Conservation (phyloP, 2,113 vertebrate genomes). For the Brachyhypopomus occidentalis region DNA sequence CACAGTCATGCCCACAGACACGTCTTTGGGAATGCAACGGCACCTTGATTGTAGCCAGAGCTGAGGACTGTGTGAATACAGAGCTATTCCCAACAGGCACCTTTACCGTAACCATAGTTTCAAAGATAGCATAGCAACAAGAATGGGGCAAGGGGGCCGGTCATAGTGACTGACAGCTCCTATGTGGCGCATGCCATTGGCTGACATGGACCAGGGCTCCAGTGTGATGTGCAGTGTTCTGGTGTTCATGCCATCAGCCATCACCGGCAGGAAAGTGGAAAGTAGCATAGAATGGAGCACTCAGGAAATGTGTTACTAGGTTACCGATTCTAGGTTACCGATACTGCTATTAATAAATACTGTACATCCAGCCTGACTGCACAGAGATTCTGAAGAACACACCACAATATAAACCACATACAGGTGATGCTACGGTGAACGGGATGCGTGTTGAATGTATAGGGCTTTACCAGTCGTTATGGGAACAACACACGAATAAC, state of each 20-base stretch:
- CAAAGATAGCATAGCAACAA: slow-evolving; percentile 64
- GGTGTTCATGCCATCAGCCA: slow-evolving; percentile 41
- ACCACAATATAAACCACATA: not conserved
- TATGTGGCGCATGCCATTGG: slow-evolving; percentile 50
- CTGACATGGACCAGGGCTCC: slow-evolving; percentile 31
- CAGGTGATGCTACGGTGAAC: too few relatives aligned
- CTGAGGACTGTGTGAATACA: slow-evolving; percentile 41
- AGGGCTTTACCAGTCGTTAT: not conserved
- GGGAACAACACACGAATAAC: too few relatives aligned
- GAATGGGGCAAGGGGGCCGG: slow-evolving; percentile 59
- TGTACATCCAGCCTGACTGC: not conserved
- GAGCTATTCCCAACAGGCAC: slow-evolving; percentile 53
- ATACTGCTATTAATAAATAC: slow-evolving; percentile 15
- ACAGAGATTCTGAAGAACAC: not conserved
- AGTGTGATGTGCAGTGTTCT: slow-evolving; percentile 18
- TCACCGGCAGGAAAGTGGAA: not conserved
- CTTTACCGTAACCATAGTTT: slow-evolving; percentile 64
- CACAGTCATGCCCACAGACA: not conserved
- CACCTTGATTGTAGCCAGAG: not conserved
- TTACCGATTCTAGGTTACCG: slow-evolving; percentile 15
- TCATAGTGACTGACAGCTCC: slow-evolving; percentile 54
- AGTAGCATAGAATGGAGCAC: not conserved
- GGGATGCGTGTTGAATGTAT: too few relatives aligned
- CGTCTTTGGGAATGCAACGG: not conserved
- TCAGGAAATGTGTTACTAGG: slow-evolving; percentile 44